Base-by-base conservation (phyloP, 2,888 invertebrate species). In the Neria commutata region DNA sequence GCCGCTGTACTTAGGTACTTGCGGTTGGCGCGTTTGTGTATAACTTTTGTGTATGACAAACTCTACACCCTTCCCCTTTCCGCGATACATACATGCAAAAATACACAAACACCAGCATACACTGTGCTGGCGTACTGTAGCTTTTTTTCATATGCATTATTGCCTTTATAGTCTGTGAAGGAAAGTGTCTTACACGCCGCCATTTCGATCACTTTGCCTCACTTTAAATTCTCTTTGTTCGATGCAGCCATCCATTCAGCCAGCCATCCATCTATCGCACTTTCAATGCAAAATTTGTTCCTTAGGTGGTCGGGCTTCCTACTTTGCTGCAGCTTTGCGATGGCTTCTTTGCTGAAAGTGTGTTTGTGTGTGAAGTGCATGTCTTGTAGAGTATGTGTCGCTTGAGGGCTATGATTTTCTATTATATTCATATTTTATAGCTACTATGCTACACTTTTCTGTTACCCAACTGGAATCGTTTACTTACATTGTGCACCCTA, bases 361-460 rank as follows among this genome's bases (percentile, higher is more conserved):
- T 37, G n/a, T 5, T 17, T 42, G 19, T 42, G 14, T 37, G 42
- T 42, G 42, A n/a, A n/a, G n/a, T n/a, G n/a, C n/a, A n/a, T n/a
- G n/a, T n/a, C n/a, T n/a, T n/a, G n/a, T n/a, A n/a, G n/a, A n/a
- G n/a, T n/a, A n/a, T 19, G 42, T 14, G 21, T 42, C 42, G 42
- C 42, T 42, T 21, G 42, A 21, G 42, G 42, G 42, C 21, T 42
- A 42, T 42, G 42, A 42, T 42, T 42, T 42, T 68, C 69, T 68
- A 69, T 69, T 69, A 69, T 69, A 69, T 69, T 69, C 70, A 69
- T 68, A 69, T 70, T 69, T 69, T 69, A 69, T 69, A 70, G 69
- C 70, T 69, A 70, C 69, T 69, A 42, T n/a, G n/a, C n/a, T n/a
- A n/a, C n/a, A n/a, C n/a, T n/a, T n/a, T n/a, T n/a, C n/a, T n/a